These are phyloP conservation scores for Halocynthia roretzi DNA, from an alignment of 23 tunicate genomes.

Conservation along the genomic window DNA sequence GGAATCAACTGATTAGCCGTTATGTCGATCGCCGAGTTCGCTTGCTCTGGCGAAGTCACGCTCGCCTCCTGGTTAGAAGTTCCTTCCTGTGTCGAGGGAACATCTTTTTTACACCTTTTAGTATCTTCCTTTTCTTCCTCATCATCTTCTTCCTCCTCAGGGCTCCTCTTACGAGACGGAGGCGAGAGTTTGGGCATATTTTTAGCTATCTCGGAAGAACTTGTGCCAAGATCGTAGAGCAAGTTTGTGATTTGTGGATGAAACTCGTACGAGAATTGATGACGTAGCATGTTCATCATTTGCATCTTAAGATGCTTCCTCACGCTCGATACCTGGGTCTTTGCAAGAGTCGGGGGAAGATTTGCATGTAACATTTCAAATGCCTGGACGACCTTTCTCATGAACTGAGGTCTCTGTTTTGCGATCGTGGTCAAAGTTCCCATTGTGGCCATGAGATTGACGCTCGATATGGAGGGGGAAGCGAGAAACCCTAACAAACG, in stretches of 20 bases:
- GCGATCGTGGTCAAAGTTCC: conserved; percentile 63
- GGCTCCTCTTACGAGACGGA: conserved; percentile 34
- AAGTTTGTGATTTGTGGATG: conserved; percentile 88
- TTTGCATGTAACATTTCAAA: conserved; percentile 84
- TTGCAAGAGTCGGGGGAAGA: conserved; percentile 93
- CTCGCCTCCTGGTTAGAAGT: not conserved
- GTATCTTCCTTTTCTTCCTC: conserved; percentile 1
- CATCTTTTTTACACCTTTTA: conserved; percentile 73
- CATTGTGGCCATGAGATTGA: conserved; percentile 83
- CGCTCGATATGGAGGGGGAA: conserved; percentile 81
- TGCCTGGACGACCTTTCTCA: conserved; percentile 65
- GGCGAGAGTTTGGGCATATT: conserved; percentile 50
- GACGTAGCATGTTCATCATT: conserved; percentile 71
- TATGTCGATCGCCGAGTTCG: conserved; percentile 66
- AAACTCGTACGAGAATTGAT: conserved; percentile 37
- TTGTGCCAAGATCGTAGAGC: conserved; percentile 79
- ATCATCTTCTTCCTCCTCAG: conserved; percentile 25
- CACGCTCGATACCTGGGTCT: conserved; percentile 93
- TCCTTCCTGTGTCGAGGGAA: conserved; percentile 12
- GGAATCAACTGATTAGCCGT: conserved; percentile 84
- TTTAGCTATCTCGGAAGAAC: conserved; percentile 63
- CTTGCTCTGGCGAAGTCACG: conserved; percentile 17
- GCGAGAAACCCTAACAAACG: conserved; percentile 57
- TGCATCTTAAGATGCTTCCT: conserved; percentile 89
- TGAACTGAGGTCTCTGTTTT: conserved; percentile 80